These are phyloP conservation scores for Ophion slaviceki DNA, from an alignment of 2,888 invertebrate species.

Conservation along the genomic window DNA sequence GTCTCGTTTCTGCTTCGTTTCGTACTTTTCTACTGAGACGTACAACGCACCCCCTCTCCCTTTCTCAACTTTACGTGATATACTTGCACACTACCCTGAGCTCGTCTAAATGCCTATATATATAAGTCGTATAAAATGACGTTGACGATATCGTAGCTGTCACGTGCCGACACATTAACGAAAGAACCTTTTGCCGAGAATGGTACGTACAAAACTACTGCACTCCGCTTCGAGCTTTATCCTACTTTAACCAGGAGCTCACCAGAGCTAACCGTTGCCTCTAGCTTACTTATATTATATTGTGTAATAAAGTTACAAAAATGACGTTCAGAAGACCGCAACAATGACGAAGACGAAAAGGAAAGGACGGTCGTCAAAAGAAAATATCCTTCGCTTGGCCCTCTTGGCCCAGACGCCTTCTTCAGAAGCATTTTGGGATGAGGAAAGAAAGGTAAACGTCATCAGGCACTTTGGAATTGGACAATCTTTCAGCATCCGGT, in stretches of 20 bases:
- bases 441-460: no score
- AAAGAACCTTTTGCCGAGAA: conserved; percentile 55
- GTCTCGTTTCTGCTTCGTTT: conserved; percentile 66
- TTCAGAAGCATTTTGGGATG: no score
- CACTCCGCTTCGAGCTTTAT: conserved; percentile 14
- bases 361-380: conserved; percentile 4
- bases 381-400: neutral
- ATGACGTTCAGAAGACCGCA: conserved; percentile 49
- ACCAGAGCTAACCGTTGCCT: conserved; percentile 38
- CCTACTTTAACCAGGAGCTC: neutral
- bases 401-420: no score
- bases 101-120: neutral
- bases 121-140: conserved; percentile 5
- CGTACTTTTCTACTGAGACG: conserved; percentile 53
- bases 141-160: conserved; percentile 47
- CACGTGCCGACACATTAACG: conserved; percentile 58
- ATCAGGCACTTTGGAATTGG: no score
- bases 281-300: conserved; percentile 57
- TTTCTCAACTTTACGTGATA: neutral
- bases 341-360: conserved; percentile 7
- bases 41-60: neutral
- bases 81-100: neutral
- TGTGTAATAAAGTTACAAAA: conserved; percentile 59
- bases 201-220: conserved; percentile 41
- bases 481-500: no score